Base-by-base conservation (phyloP, 2,797 vertebrate species). In the Moxostoma hubbsi region DNA sequence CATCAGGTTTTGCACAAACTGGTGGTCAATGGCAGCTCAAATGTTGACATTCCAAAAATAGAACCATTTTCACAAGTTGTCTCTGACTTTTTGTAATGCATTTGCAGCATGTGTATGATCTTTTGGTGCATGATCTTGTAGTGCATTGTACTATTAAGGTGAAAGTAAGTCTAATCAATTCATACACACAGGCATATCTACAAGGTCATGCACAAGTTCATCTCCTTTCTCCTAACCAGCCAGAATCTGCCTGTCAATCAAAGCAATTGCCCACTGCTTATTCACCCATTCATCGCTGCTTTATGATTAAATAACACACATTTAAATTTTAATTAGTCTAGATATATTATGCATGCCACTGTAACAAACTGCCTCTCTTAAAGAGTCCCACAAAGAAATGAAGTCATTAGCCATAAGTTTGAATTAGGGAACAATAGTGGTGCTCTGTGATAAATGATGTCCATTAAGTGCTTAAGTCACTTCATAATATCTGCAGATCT, bases 251-350 rank as follows among this genome's bases (percentile, higher is more conserved):
- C 10, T 53, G 72, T 18, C 36, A 45, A 43, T 54, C 18, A 45
- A 9, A 46, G 8, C 62, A 46, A 46, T n/a, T 63, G 9, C 51
- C 51, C 9, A 74, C 79, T 61, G 73, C 74, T 58, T 9, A 46
- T 64, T 46, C 13, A 46, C 36, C 36, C 46, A 47, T 46, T 47
- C 36, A 64, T 64, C 15, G 45, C 68, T 80, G 62, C 66, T 59
- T 46, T 15, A 64, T 64, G 51, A 63, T 68, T 83, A 83, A 80
- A 80, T 80, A 80, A 74, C 74, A 80, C 63, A 69, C 66, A 83
- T 81, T 83, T 73, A 83, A 69, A 83, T 83, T 83, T 77, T 73
- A 80, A 83, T 81, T 83, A 77, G 65, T 58, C 49, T 46, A 77
- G 73, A 83, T 77, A 76, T 80, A 81, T 83, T 62, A 83, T 77